phyloP scores from a whole-genome alignment of 2,888 invertebrate species.

The Xestia c-nigrum region DNA sequence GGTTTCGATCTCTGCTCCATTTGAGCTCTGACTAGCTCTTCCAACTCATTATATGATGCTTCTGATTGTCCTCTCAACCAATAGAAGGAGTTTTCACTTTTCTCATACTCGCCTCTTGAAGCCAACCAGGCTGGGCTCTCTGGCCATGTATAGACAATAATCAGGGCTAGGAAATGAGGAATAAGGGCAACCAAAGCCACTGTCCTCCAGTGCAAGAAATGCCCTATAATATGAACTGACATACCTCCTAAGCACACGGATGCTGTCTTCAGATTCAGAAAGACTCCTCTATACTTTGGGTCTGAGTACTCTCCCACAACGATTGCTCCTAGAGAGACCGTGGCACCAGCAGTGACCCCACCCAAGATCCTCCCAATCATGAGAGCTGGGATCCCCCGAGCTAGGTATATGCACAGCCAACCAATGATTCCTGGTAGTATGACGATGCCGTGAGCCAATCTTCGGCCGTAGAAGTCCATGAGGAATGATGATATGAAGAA shows the following conservation, averaged over 20 bases:
- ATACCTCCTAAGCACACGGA: slow-evolving; percentile 75
- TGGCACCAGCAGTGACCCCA: slow-evolving; percentile 74
- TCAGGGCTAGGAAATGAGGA: slow-evolving; percentile 70
- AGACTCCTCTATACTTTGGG: slow-evolving; percentile 79
- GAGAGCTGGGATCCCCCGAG: slow-evolving; percentile 68
- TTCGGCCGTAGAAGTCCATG: slow-evolving; percentile 76
- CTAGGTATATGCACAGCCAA: slow-evolving; percentile 75
- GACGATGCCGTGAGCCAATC: slow-evolving; percentile 68
- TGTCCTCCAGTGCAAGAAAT: slow-evolving; percentile 74
- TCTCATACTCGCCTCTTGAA: slow-evolving; percentile 77
- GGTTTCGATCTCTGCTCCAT: slow-evolving; percentile 59
- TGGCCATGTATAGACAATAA: slow-evolving; percentile 84
- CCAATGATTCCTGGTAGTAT: slow-evolving; percentile 75
- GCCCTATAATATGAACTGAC: slow-evolving; percentile 71
- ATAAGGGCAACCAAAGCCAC: slow-evolving; percentile 71
- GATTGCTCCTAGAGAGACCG: slow-evolving; percentile 75
- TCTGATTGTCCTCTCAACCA: slow-evolving; percentile 86
- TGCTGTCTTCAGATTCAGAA: slow-evolving; percentile 78
- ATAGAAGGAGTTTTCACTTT: slow-evolving; percentile 87
- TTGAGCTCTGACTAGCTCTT: slow-evolving; percentile 74
- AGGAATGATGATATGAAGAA: slow-evolving; percentile 72
- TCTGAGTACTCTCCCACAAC: slow-evolving; percentile 80
- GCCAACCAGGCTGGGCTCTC: slow-evolving; percentile 92
- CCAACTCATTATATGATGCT: slow-evolving; percentile 68
- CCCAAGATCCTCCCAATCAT: slow-evolving; percentile 73